Evolutionary conservation across 1,140 invertebrate genomes (phyloP), one percentile per base, ranked within the genome.

Genomic region (Arctopsyche grandis): DNA sequence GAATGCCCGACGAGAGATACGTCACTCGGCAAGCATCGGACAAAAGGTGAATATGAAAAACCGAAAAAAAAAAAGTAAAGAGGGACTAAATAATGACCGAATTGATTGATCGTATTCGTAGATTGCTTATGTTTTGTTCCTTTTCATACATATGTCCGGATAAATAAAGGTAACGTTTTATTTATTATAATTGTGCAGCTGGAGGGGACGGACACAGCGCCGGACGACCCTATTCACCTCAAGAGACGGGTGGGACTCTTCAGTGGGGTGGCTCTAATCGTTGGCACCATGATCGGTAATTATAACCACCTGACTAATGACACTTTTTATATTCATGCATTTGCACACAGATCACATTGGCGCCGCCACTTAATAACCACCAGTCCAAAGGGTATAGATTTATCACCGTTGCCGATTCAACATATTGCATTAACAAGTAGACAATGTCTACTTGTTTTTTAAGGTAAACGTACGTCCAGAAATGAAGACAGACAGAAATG

Each of bases 181-280:
- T 66, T 52, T 66, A 66, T 66, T 66, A 66, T 66, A 66, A 66
- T 66, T 66, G 63, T 84, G 22, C 83, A 89, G 93, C 83, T 96
- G 94, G 95, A 95, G 94, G 92, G 94, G 93, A 89, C 93, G 92
- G 92, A 93, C 93, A 89, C 95, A 96, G 91, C 93, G 94, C 89
- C 91, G 95, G 92, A 96, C 93, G 93, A 96, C 95, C 87, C 94
- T 96, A 91, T 96, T 96, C 93, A 96, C 94, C 95, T 96, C 95
- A 94, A 96, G 95, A 96, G 94, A 96, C 94, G 94, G 94, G 94
- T 98, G 93, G 96, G 95, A 94, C 95, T 97, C 94, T 91, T 97
- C 94, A 97, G 95, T 95, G 95, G 96, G 94, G 95, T 97, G 93
- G 95, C 95, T 95, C 91, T 97, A 96, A 97, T 97, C 89, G 95